A percentile compares a stretch with the other conserved stretches of the same genome.
Conservation (phyloP, 2,888 invertebrate genomes). For the Linyphia triangularis region DNA sequence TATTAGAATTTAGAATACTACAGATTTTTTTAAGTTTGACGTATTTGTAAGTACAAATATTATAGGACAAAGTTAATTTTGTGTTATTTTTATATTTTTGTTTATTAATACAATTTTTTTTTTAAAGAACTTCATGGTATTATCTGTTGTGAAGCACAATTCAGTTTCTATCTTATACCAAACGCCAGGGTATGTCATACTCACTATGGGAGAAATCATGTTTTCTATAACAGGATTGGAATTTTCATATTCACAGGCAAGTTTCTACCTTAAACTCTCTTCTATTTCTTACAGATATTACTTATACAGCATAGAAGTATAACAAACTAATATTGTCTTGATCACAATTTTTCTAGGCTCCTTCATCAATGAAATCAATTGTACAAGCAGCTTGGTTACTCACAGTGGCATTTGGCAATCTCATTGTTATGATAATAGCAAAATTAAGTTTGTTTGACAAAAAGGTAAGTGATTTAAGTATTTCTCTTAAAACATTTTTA, state of each 20-base stretch:
- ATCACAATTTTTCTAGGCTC: conserved; percentile 83
- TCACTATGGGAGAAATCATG: conserved; percentile 96
- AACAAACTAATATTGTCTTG: conserved; percentile 8
- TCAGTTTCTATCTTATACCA: conserved; percentile 87
- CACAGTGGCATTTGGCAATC: conserved; percentile 95
- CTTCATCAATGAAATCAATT: conserved; percentile 95
- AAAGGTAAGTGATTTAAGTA: conserved; percentile 37
- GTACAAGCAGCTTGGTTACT: conserved; percentile 94
- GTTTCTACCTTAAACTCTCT: too few species aligned
- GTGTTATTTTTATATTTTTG: background rate
- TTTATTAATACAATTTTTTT: background rate
- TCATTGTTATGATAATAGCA: conserved; percentile 88
- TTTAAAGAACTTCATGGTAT: conserved; percentile 24
- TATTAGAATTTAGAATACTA: background rate
- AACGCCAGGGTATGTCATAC: conserved; percentile 93
- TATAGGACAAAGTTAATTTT: too few species aligned
- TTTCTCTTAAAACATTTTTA: background rate
- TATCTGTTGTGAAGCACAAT: conserved; percentile 64
- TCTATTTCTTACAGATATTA: too few species aligned
- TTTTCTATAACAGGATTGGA: conserved; percentile 97
- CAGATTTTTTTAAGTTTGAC: too few species aligned
- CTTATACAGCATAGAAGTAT: background rate
- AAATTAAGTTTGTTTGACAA: conserved; percentile 46
- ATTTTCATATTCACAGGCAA: conserved; percentile 94
- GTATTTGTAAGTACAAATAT: too few species aligned